Percentiles rank a stretch among this genome's conserved stretches.
Conservation (phyloP, 2,113 vertebrate species). For the Condylura cristata region DNA sequence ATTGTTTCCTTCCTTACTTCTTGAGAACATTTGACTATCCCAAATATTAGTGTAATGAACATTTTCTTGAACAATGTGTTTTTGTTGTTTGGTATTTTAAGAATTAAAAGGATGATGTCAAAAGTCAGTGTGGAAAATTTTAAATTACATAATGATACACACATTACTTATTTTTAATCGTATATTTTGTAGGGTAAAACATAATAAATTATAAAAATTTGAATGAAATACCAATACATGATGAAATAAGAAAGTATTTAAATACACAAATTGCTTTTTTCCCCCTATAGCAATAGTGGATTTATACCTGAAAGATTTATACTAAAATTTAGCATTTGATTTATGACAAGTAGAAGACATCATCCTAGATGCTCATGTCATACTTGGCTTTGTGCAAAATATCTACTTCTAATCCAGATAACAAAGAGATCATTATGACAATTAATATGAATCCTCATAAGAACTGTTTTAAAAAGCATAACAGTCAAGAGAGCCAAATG, state of each 20-base stretch:
- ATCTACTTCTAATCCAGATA: not conserved
- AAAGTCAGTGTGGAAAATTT: conserved; percentile 52
- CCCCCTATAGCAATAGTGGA: not conserved
- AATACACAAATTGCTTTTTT: not conserved
- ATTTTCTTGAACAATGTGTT: not conserved
- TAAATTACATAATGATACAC: not conserved
- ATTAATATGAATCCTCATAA: not conserved
- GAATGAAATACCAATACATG: not conserved
- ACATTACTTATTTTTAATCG: not conserved
- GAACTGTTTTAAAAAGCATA: not conserved
- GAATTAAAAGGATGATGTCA: conserved; percentile 50
- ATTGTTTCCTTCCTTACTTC: not conserved
- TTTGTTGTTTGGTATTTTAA: conserved; percentile 45
- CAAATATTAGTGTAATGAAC: conserved; percentile 16
- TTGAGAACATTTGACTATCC: conserved; percentile 37
- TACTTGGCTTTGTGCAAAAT: not conserved
- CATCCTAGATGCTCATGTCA: not conserved
- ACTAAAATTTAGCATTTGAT: not conserved
- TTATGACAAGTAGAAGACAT: not conserved
- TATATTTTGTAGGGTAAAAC: conserved; percentile 27
- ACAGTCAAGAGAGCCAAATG: not conserved
- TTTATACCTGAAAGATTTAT: not conserved
- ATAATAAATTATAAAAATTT: conserved; percentile 48
- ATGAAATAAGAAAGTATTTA: conserved; percentile 4
- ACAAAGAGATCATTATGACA: not conserved